phyloP scores from a whole-genome alignment of 2,888 invertebrate genomes.

The Lamellibrachia satsuma region DNA sequence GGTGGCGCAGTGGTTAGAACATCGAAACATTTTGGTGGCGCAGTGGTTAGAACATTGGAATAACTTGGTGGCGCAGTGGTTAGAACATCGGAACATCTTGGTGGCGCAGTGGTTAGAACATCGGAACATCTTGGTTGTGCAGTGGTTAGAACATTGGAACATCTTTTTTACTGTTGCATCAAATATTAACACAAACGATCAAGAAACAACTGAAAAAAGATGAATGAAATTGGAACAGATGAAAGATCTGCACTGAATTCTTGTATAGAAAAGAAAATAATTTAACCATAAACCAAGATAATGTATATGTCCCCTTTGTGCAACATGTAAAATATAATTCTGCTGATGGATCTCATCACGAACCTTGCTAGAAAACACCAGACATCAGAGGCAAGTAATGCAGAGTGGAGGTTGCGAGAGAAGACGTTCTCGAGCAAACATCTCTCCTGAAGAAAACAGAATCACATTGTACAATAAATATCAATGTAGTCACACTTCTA shows the following conservation, averaged over 20 bases:
- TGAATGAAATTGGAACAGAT: neutral
- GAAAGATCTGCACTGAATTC: neutral
- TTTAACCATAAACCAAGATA: neutral
- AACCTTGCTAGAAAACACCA: conserved; percentile 61
- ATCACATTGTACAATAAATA: neutral
- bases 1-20: too few species aligned
- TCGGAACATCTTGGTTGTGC: too few species aligned
- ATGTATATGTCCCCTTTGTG: neutral
- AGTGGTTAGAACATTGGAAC: too few species aligned
- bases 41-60: too few species aligned
- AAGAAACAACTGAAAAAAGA: too few species aligned
- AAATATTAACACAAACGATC: too few species aligned
- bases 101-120: too few species aligned
- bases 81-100: too few species aligned
- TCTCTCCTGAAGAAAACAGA: conserved; percentile 45
- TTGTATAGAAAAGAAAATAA: neutral
- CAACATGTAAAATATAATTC: neutral
- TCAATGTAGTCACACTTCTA: too few species aligned
- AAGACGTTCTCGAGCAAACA: conserved; percentile 47
- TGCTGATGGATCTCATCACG: neutral
- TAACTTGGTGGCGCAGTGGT: too few species aligned
- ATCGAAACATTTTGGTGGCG: too few species aligned
- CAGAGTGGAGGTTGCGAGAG: conserved; percentile 40
- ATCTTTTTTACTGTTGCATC: too few species aligned
- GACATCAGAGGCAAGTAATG: conserved; percentile 51